A percentile compares a stretch with the other conserved stretches of the same genome.
These are phyloP conservation scores for Cyphomyrmex costatus DNA, from an alignment of 1,140 invertebrate species.

Conservation along the genomic window DNA sequence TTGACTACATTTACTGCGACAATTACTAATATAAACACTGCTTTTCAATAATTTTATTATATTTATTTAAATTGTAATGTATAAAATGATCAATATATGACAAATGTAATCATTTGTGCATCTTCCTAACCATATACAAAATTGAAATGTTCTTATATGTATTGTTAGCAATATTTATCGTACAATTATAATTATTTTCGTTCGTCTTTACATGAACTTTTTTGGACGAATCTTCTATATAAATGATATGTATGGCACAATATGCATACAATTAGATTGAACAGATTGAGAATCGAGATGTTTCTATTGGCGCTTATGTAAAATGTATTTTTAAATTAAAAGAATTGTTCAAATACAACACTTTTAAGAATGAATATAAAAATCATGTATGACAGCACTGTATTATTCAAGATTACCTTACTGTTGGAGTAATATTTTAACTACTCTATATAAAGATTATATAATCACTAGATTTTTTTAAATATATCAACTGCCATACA, in stretches of 20 bases:
- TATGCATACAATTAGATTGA: constrained; percentile 16
- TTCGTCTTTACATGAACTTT: constrained; percentile 31
- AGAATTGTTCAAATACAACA: constrained; percentile 27
- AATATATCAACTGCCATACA: constrained; percentile 16
- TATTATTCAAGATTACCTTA: constrained; percentile 45
- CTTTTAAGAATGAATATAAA: constrained; percentile 25
- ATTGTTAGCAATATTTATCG: constrained; percentile 26
- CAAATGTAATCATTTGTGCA: constrained; percentile 26
- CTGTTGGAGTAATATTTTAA: constrained; percentile 34
- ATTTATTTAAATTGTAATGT: constrained; percentile 57
- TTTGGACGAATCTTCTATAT: constrained; percentile 2
- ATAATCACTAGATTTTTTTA: constrained; percentile 17
- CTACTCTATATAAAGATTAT: constrained; percentile 14
- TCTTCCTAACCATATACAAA: constrained; percentile 15
- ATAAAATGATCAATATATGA: constrained; percentile 46
- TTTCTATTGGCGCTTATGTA: constrained; percentile 14
- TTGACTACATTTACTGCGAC: not conserved
- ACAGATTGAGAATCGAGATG: constrained; percentile 24
- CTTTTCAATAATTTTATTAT: constrained; percentile 38
- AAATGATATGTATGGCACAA: constrained; percentile 59
- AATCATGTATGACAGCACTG: not conserved
- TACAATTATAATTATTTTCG: constrained; percentile 10
- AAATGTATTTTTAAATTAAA: constrained; percentile 12
- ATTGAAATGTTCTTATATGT: constrained; percentile 37
- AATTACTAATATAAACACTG: constrained; percentile 24